Base-by-base conservation (phyloP, 2,113 vertebrate species). In the Coptodon bakossiorum region DNA sequence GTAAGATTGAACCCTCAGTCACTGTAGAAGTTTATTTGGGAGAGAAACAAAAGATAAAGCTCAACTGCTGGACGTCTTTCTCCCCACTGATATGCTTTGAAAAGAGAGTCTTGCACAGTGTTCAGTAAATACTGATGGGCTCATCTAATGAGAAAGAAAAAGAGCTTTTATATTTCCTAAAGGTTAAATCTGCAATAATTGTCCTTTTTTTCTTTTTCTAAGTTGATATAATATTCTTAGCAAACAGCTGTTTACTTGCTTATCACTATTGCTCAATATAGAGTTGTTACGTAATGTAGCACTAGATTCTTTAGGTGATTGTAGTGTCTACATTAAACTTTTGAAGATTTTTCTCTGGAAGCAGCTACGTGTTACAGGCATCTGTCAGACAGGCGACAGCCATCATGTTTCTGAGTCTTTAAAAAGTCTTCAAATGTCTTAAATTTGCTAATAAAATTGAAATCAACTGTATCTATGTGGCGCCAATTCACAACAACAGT, bases 11-110 rank as follows among this genome's bases (percentile, higher is more conserved):
- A 91, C 53, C 40, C 52, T 84, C 36, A 22, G 82, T 89, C 50
- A 36, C 66, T 40, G 81, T 12, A 59, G 59, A 87, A 84, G 91
- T 94, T 94, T 89, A 81, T 94, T 93, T 88, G 27, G 43, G 29
- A 81, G 79, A 45, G 54, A 91, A 86, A 85, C 63, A 87, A 73
- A 82, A 50, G 90, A 90, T 89, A 38, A 85, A 86, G 56, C 71
- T 81, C 12, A 24, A 6, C 76, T 34, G 9, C 14, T 43, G 45
- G 38, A 82, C 9, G 17, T 78, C 9, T 56, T 19, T 86, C 81
- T 76, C 6, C 38, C 66, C 45, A 27, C 83, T 29, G 27, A 80
- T 87, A 68, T 8, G 1, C 86, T 82, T 81, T 88, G 43, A 73
- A 76, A 45, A 27, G 14, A 80, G 79, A 53, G 48, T 84, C 57